Base-by-base conservation (phyloP, 2,888 invertebrate species). In the Pyrrhosoma nymphula region DNA sequence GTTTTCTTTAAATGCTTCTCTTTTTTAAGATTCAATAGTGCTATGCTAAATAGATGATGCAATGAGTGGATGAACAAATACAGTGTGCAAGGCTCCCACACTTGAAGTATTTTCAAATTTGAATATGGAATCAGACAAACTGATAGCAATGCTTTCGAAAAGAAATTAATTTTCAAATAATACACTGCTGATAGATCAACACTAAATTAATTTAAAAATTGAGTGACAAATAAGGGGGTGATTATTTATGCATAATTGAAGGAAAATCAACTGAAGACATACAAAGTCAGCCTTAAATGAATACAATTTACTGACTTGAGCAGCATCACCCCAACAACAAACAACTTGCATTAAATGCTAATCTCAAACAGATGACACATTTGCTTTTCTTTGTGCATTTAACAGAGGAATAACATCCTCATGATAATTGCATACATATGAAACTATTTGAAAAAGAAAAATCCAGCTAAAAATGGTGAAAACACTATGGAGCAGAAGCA, bases 51-150 rank as follows among this genome's bases (percentile, higher is more conserved):
- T 69, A 69, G n/a, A 93, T 93, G 93, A 75, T 93, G 93, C 93
- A 93, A 75, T 93, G 93, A 93, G 69, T n/a, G 56, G 69, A 47
- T 47, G 63, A 55, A 93, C 47, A 47, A 89, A 63, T 47, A 47
- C 23, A 69, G 93, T 93, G 93, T 93, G 93, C 69, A 75, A 93
- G 93, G 93, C 93, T 93, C 93, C 69, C 69, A 75, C 69, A 93
- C 93, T 82, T 82, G 12, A 82, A 35, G 35, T 35, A 82, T 35
- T 82, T 35, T 14, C 23, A 35, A 6, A 69, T 35, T 35, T 82
- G 6, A 35, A 82, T 26, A 82, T 35, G 16, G 12, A 82, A 82
- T 82, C 16, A 82, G n/a, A 82, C 16, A 82, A 69, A 69, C 69
- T 60, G 16, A 69, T 26, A 69, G 18, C 23, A 69, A 69, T 26